These are phyloP conservation scores for Coptotermes formosanus DNA, from an alignment of 1,140 invertebrate genomes.

Conservation along the genomic window DNA sequence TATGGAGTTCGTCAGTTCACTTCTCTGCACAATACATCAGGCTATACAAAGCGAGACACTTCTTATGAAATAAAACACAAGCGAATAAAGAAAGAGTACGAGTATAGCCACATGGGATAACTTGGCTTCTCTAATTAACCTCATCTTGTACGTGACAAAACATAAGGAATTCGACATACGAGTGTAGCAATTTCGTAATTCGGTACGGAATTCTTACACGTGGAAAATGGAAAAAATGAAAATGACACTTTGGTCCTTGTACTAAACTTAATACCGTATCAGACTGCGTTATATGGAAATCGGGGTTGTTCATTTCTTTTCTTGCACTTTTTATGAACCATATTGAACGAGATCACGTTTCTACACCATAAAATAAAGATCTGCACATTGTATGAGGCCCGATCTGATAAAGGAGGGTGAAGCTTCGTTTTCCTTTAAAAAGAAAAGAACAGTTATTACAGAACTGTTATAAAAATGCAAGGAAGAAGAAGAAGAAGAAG, in stretches of 20 bases:
- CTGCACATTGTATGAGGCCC: neutral
- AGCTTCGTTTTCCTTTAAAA: neutral
- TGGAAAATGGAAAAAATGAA: neutral
- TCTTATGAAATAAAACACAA: too few species aligned
- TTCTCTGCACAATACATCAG: too few species aligned
- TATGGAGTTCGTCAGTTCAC: too few species aligned
- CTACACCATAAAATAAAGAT: neutral
- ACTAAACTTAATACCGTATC: neutral
- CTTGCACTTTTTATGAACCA: neutral
- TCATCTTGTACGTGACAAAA: too few species aligned
- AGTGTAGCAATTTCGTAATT: too few species aligned
- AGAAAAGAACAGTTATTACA: constrained; percentile 7
- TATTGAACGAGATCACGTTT: constrained; percentile 10
- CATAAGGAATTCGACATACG: too few species aligned
- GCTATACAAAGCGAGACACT: too few species aligned
- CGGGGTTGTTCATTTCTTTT: neutral
- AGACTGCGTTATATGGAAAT: neutral
- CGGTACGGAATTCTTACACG: neutral
- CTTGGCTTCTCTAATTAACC: too few species aligned
- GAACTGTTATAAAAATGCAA: constrained; percentile 10
- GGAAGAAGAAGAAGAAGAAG: neutral
- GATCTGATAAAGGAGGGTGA: neutral
- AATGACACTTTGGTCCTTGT: neutral
- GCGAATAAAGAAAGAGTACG: too few species aligned
- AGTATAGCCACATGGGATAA: too few species aligned